Base-by-base conservation (phyloP, 1,140 invertebrate genomes). In the Drosophila equinoxialis region DNA sequence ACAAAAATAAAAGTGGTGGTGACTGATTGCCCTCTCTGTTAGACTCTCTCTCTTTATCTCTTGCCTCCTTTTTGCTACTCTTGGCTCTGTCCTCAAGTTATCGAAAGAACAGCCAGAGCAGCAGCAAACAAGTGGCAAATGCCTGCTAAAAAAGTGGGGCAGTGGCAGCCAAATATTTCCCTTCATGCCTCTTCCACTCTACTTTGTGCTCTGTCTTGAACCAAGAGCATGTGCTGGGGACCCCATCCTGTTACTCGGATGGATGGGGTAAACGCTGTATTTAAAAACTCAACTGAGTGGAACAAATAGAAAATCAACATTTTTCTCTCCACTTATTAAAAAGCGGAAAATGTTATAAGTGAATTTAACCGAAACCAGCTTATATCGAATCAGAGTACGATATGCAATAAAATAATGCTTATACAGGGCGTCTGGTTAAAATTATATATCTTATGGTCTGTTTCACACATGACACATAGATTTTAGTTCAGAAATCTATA, bases 231-330 rank as follows among this genome's bases (percentile, higher is more conserved):
- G 65, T 59, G 41, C 20, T 13, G 35, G 55, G n/a, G 35, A 14
- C 30, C 30, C 6, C 30, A 33, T 59, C 30, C 33, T 59, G 14
- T 17, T 33, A 59, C 26, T 37, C 17, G 35, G 51, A 66, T 60
- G 71, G 54, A 41, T 41, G 37, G 17, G 39, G 61, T 69, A 68
- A 51, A n/a, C 26, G 55, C 48, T 60, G 54, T 57, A 54, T 65
- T 70, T 65, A 51, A 74, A 69, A 65, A 55, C 14, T 26, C 67
- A 74, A 74, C 71, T 74, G 61, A 74, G 59, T 65, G 67, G 59
- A 74, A 74, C 62, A 74, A 74, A 74, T 74, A 65, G 67, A 74
- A 74, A 74, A 65, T 70, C 67, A 65, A 74, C 61, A 65, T 74
- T 74, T 74, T 74, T 69, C 23, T 74, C 39, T 59, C 37, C 48